Conservation (phyloP, 2,797 vertebrate genomes). For the Acanthurus leucopareius region DNA sequence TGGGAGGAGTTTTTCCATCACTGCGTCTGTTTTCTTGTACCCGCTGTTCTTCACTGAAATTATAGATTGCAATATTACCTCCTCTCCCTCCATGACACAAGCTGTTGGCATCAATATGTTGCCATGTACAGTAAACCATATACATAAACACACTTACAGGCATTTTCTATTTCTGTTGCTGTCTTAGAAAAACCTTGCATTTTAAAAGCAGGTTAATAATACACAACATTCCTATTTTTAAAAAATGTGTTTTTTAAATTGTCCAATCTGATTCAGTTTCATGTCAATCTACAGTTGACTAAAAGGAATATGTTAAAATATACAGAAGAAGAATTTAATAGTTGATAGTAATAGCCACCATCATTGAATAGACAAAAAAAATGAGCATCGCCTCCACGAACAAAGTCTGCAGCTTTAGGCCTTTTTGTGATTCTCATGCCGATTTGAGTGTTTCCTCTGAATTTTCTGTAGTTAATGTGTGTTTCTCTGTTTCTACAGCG, state of each 20-base stretch:
- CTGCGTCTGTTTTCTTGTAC: neutral
- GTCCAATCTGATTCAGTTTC: neutral
- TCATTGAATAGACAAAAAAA: neutral
- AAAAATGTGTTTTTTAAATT: neutral
- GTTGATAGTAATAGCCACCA: neutral
- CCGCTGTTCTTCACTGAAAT: neutral
- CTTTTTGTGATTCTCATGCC: neutral
- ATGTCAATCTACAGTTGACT: neutral
- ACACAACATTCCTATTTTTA: neutral
- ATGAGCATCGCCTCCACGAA: neutral
- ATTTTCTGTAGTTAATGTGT: neutral
- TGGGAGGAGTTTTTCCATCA: no score
- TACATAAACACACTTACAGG: neutral
- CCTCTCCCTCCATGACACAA: no score
- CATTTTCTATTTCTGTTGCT: neutral
- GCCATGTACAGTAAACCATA: no score
- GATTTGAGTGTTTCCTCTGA: neutral
- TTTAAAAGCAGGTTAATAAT: neutral
- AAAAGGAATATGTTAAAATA: neutral
- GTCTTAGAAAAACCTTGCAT: neutral
- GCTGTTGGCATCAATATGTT: no score
- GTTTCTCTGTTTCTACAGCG: slow-evolving; percentile 82
- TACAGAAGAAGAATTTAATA: neutral
- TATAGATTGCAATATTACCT: no score
- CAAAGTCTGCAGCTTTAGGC: neutral